phyloP scores from a whole-genome alignment of 2,797 vertebrate species.

The Anguilla marmorata region DNA sequence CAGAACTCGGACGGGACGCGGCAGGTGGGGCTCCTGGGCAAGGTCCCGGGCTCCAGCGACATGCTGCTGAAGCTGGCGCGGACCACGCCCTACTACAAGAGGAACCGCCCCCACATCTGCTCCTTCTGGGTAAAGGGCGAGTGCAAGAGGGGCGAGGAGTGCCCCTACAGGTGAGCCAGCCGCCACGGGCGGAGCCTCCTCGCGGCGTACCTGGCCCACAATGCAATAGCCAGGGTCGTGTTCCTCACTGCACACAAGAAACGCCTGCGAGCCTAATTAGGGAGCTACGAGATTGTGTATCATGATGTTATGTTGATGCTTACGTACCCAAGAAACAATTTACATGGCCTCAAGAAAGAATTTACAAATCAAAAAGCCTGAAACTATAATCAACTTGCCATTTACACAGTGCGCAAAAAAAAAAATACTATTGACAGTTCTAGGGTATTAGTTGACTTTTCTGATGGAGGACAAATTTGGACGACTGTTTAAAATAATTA shows the following conservation, averaged over 20 bases:
- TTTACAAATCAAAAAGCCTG: no score
- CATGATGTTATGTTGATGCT: neutral
- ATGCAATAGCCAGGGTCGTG: neutral
- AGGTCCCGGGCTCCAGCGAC: conserved; percentile 91
- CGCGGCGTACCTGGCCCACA: neutral
- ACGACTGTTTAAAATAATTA: no score
- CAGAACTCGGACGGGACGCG: conserved; percentile 91
- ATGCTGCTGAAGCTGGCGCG: conserved; percentile 97
- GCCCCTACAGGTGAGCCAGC: conserved; percentile 88
- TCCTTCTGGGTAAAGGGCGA: conserved; percentile 99
- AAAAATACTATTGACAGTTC: no score
- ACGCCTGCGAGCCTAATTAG: neutral
- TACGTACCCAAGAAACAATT: no score
- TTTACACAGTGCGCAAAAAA: no score
- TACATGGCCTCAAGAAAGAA: no score
- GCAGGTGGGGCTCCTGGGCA: conserved; percentile 88
- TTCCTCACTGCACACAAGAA: neutral
- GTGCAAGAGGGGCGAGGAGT: conserved; percentile 97
- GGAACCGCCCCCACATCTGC: conserved; percentile 97
- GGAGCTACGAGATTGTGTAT: neutral
- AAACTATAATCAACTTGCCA: no score
- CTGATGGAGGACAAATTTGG: no score
- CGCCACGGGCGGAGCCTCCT: neutral
- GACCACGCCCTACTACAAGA: conserved; percentile 97
- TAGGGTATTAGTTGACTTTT: no score